phyloP scores from a whole-genome alignment of 2,888 invertebrate genomes.

The Megastigmus dorsalis region DNA sequence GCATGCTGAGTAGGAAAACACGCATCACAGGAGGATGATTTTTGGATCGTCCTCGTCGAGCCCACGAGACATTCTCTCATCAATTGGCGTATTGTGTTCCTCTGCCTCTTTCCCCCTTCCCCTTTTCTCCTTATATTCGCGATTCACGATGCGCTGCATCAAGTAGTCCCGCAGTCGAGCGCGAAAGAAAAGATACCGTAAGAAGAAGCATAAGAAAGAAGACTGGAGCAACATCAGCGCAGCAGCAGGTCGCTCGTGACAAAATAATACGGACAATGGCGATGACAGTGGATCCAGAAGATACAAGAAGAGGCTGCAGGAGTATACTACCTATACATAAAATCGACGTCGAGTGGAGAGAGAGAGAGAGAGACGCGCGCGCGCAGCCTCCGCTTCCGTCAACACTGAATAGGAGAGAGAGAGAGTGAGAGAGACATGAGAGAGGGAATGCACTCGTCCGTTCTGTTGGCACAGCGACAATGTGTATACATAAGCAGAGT shows the following conservation, averaged over 20 bases:
- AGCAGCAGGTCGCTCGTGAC: conserved; percentile 8
- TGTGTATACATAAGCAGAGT: not conserved
- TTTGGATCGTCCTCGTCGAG: not conserved
- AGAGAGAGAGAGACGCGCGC: not conserved
- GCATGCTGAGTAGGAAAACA: no score
- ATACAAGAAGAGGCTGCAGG: not conserved
- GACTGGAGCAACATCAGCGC: not conserved
- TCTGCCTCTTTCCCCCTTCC: no score
- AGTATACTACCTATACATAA: no score
- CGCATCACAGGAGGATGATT: no score
- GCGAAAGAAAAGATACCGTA: not conserved
- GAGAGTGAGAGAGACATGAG: conserved; percentile 7
- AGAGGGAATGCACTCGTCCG: conserved; percentile 6
- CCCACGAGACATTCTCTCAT: not conserved
- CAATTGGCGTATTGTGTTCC: not conserved
- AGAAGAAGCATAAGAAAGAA: no score
- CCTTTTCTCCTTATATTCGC: no score
- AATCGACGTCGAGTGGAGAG: no score
- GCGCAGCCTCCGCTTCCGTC: conserved; percentile 6
- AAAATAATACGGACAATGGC: conserved; percentile 29
- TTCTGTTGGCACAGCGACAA: conserved; percentile 27
- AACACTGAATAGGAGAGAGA: not conserved
- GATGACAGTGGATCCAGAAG: conserved; percentile 2
- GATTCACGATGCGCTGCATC: not conserved
- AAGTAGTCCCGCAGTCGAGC: conserved; percentile 10